Evolutionary conservation across 1,140 invertebrate species (phyloP).

Genomic region (Drosophila navojoa): DNA sequence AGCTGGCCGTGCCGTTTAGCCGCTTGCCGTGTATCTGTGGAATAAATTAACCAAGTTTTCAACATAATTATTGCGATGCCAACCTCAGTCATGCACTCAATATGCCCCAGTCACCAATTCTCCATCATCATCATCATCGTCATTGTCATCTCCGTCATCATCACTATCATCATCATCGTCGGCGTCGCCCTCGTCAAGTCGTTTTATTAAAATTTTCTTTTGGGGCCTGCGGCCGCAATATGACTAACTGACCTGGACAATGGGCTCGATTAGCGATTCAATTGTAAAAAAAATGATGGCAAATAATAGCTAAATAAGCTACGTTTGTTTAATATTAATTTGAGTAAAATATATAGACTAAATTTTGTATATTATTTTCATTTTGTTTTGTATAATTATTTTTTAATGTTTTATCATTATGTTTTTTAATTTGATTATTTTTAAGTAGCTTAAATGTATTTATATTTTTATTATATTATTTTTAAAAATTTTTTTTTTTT

Average conservation of each 20-base stretch:
- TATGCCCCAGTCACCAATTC: conserved; percentile 1
- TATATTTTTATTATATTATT: no score
- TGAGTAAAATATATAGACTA: no score
- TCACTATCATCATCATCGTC: not conserved
- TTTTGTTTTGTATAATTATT: no score
- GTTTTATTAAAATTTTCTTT: conserved; percentile 35
- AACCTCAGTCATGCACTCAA: conserved; percentile 16
- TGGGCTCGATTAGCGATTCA: not conserved
- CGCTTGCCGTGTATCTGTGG: conserved; percentile 89
- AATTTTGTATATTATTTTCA: no score
- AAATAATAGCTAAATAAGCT: no score
- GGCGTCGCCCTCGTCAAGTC: conserved; percentile 10
- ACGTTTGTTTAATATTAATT: no score
- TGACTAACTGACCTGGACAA: conserved; percentile 18
- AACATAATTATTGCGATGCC: conserved; percentile 46
- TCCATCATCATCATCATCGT: not conserved
- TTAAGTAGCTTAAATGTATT: no score
- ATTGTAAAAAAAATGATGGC: no score
- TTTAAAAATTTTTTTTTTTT: no score
- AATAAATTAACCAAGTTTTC: conserved; percentile 64
- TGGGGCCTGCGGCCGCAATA: conserved; percentile 26
- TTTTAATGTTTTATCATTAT: no score
- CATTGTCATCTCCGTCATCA: not conserved
- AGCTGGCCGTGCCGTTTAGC: conserved; percentile 88
- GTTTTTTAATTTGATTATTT: no score